Percentiles rank a stretch among this genome's conserved stretches.
Conservation (phyloP, 2,888 invertebrate genomes). For the Lasioglossum marginatum region DNA sequence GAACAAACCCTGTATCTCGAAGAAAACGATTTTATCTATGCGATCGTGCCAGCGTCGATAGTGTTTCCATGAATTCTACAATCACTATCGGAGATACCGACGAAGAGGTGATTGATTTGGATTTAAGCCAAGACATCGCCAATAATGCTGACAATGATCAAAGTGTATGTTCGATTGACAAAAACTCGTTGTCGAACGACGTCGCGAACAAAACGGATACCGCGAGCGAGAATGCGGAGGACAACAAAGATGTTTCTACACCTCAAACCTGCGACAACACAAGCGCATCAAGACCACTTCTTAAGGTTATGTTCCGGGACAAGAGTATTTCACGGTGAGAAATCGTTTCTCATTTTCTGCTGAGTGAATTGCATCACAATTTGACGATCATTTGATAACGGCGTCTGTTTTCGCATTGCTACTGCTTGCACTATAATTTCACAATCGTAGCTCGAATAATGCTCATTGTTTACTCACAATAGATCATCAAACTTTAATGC, state of each 20-base stretch:
- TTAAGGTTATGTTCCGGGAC: slow-evolving; percentile 80
- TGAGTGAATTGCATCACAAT: neutral
- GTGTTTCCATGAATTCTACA: slow-evolving; percentile 54
- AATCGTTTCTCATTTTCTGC: neutral
- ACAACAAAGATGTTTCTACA: slow-evolving; percentile 8
- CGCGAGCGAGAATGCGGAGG: slow-evolving; percentile 23
- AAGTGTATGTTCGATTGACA: slow-evolving; percentile 37
- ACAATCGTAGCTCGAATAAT: neutral
- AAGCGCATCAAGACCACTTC: slow-evolving; percentile 68
- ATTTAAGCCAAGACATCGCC: slow-evolving; percentile 65
- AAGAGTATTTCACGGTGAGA: slow-evolving; percentile 75
- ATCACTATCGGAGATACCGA: slow-evolving; percentile 57
- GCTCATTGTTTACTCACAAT: slow-evolving; percentile 11
- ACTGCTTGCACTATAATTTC: neutral
- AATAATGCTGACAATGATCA: slow-evolving; percentile 48
- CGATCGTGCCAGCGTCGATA: slow-evolving; percentile 29
- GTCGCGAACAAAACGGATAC: slow-evolving; percentile 17
- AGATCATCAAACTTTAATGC: neutral
- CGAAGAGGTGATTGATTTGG: slow-evolving; percentile 69
- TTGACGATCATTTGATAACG: neutral
- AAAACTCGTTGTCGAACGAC: slow-evolving; percentile 23
- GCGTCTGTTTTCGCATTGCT: neutral
- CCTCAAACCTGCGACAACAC: slow-evolving; percentile 12
- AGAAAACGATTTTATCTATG: slow-evolving; percentile 40
- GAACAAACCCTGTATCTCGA: neutral